A percentile compares a stretch with the other conserved stretches of the same genome.
Conservation (phyloP, 2,113 vertebrate species). For the Trogon surrucura region DNA sequence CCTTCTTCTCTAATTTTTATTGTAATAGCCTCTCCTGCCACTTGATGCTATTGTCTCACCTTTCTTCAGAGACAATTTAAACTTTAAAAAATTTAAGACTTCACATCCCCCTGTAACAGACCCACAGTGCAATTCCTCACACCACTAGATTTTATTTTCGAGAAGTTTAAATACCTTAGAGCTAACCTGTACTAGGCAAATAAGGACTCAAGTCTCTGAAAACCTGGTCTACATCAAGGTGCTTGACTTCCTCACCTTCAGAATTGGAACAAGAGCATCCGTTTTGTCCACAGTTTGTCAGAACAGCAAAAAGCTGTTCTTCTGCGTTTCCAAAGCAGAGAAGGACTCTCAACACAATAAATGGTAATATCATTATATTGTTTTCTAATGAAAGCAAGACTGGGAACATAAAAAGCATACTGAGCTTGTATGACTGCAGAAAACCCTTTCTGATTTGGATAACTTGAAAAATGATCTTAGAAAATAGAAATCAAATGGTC, state of each 20-base stretch:
- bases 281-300: neutral
- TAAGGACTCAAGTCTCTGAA: neutral
- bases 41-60: neutral
- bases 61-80: neutral
- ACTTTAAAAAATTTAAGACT: neutral
- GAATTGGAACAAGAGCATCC: neutral
- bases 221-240: neutral
- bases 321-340: neutral
- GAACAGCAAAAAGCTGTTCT: neutral
- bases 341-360: neutral
- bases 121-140: neutral
- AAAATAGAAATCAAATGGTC: neutral
- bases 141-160: neutral
- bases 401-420: neutral
- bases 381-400: neutral
- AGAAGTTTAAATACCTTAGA: neutral
- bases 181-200: neutral
- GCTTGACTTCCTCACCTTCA: neutral
- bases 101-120: neutral
- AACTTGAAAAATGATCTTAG: neutral
- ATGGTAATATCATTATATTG: neutral
- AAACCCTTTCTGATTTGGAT: neutral
- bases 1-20: neutral
- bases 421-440: neutral
- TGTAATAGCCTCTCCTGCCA: neutral